Evolutionary conservation across 2,797 vertebrate species (phyloP), one percentile per base, ranked within the genome.

Genomic region (Acanthiza pusilla): DNA sequence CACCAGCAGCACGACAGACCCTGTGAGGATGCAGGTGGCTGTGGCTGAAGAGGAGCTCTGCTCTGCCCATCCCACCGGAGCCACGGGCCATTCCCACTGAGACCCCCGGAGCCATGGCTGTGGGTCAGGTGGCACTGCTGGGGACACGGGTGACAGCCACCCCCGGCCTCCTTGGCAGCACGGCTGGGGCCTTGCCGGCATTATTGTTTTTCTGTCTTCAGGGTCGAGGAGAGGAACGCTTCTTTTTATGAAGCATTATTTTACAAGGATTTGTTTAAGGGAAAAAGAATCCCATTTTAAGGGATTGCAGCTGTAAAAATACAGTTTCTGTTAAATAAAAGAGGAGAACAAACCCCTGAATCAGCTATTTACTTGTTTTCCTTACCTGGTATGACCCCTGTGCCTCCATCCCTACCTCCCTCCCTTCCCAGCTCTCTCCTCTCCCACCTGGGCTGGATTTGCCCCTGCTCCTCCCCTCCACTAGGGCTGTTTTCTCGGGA

Each of bases 281-380:
- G 96, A 90, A 85, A 94, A 96, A 62, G 89, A 97, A 97, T 97
- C 97, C 96, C 88, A 14, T 86, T 93, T 88, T 97, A 98, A 98
- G 92, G 96, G 95, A 90, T 96, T 96, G 95, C 97, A 98, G 98
- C 98, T 98, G 98, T 98, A 95, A 97, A 98, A 98, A 98, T 97
- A 98, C 80, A 12, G 73, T 62, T 95, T 94, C 96, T 94, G 89
- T 92, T 96, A 91, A 82, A 94, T 94, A 96, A 85, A 95, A 95
- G 89, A 88, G 65, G 73, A 91, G 77, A 89, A n/a, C 77, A 95
- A 94, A 93, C 85, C 82, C 85, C 95, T 97, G 97, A 97, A 93
- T 98, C 97, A 97, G 97, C 97, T 95, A 87, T 95, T 97, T 96
- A 92, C 74, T 85, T 85, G 48, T 87, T 96, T 87, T 79, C 81